Base-by-base conservation (phyloP, 1,140 invertebrate species). In the Phocides pigmalion region DNA sequence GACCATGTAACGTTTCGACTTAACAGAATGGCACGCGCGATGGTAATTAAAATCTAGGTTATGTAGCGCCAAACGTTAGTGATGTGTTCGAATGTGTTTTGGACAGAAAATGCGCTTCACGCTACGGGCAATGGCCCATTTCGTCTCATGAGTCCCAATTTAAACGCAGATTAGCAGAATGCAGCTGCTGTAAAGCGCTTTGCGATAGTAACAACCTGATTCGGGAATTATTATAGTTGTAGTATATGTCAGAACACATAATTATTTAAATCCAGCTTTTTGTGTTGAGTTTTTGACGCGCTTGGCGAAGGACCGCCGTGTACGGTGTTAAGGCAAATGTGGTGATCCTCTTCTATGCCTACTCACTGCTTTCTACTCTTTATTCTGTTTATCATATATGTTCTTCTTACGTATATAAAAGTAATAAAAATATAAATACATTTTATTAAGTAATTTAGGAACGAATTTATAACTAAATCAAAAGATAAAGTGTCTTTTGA, bases 41-140 rank as follows among this genome's bases (percentile, higher is more conserved):
- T 44, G 41, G 25, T 58, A 58, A 58, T 56, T 42, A 42, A 56
- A 56, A 56, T 56, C 19, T 56, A 42, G 39, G 53, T 56, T 44
- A 44, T 56, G 46, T 28, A 15, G 53, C 35, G 11, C 25, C 53
- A 56, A 42, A 56, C 37, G 41, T 25, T 42, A 42, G 39, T 56
- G 53, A 56, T 56, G 51, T 54, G 53, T 56, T 56, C 41, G 53
- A 56, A 56, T 44, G 53, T 56, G 54, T 59, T 56, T 56, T 59
- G 42, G 54, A 59, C 53, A 58, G 39, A 58, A 58, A 41, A 32
- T 25, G 54, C 54, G 53, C 17, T 58, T 59, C 25, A 20, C 42
- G 54, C 54, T 32, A 15, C 22, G 9, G 42, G 54, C 41, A 46
- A 59, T 46, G 54, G 54, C 41, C 56, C 56, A 59, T 59, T 59